These are phyloP conservation scores for Scaptomyza polygonia DNA, from an alignment of 2,888 invertebrate species.

Conservation along the genomic window DNA sequence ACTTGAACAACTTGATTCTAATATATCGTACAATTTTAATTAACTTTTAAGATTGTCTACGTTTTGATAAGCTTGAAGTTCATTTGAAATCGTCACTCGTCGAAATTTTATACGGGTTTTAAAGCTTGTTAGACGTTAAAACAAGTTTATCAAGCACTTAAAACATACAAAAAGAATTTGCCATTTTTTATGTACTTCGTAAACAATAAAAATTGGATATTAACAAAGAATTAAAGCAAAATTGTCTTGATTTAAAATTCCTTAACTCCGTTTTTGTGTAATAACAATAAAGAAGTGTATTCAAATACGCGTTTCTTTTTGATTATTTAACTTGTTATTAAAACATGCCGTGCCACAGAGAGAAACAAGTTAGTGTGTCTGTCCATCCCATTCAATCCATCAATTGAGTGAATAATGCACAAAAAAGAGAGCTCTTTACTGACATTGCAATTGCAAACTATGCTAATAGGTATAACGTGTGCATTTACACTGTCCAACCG, in stretches of 20 bases:
- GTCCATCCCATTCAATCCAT: neutral
- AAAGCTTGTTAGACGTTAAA: no score
- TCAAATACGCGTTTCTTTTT: neutral
- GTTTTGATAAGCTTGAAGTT: conserved; percentile 6
- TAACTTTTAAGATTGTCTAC: no score
- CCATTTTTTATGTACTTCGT: no score
- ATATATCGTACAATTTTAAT: no score
- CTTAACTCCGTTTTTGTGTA: no score
- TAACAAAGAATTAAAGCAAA: no score
- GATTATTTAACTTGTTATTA: neutral
- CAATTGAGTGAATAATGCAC: conserved; percentile 5
- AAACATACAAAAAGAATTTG: no score
- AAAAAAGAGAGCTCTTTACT: neutral
- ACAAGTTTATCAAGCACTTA: no score
- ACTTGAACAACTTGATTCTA: no score
- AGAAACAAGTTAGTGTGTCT: neutral
- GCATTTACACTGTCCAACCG: neutral
- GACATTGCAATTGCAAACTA: neutral
- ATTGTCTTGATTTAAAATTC: no score
- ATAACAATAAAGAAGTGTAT: neutral
- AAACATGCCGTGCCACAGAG: neutral
- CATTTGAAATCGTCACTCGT: neutral
- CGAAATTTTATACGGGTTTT: no score
- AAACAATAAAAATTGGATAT: no score
- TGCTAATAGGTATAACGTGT: neutral